phyloP scores from a whole-genome alignment of 2,888 invertebrate species.

The Tipula vernalis region DNA sequence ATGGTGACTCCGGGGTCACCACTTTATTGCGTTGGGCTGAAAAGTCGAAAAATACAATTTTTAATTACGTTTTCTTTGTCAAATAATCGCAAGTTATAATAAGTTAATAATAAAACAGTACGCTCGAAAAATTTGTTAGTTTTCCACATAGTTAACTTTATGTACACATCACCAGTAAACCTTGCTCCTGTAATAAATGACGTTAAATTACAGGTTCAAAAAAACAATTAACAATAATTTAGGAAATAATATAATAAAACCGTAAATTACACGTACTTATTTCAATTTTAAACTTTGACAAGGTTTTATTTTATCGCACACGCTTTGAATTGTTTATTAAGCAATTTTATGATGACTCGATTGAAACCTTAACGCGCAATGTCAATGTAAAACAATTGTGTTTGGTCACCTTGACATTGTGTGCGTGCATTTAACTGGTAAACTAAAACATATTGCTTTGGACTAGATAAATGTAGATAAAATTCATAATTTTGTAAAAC shows the following conservation, averaged over 20 bases:
- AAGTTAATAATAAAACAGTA: too few species aligned
- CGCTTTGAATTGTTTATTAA: background rate
- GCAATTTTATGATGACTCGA: background rate
- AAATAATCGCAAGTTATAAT: too few species aligned
- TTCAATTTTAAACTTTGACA: background rate
- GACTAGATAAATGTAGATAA: background rate
- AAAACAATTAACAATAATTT: background rate
- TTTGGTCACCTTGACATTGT: background rate
- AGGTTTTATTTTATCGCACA: background rate
- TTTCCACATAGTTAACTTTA: too few species aligned
- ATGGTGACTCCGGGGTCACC: too few species aligned
- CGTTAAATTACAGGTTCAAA: background rate
- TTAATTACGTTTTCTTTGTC: too few species aligned
- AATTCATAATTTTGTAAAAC: too few species aligned
- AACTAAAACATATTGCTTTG: background rate
- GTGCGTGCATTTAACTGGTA: background rate
- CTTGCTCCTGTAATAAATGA: too few species aligned
- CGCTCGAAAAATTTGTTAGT: too few species aligned
- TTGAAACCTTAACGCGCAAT: background rate
- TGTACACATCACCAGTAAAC: too few species aligned
- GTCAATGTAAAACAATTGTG: background rate
- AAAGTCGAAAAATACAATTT: too few species aligned
- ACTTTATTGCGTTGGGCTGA: too few species aligned
- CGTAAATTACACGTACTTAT: background rate
- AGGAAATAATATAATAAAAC: background rate